phyloP scores from a whole-genome alignment of 2,113 vertebrate genomes.

The Thamnaconus septentrionalis region DNA sequence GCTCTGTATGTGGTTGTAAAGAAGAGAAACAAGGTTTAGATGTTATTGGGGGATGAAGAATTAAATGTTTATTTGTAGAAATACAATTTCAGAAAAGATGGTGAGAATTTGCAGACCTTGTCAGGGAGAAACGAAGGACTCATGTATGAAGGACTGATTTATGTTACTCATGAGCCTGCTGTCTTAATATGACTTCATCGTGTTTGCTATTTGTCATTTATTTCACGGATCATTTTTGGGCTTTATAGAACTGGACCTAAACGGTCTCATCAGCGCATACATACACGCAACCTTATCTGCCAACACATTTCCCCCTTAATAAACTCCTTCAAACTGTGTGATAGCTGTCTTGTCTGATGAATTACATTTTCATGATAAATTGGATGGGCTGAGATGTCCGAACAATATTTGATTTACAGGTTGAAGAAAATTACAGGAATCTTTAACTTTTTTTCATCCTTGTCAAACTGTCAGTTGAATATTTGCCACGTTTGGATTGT shows the following conservation, averaged over 20 bases:
- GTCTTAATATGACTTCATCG: conserved; percentile 29
- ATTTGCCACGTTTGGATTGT: too few species aligned
- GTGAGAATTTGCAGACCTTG: conserved; percentile 27
- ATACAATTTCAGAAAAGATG: conserved; percentile 6
- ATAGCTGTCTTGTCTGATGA: conserved; percentile 5
- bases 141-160: conserved; percentile 20
- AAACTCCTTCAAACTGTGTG: conserved; percentile 31
- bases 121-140: conserved; percentile 37
- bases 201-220: conserved; percentile 23
- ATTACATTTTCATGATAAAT: background rate
- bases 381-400: too few species aligned
- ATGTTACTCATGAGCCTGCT: conserved; percentile 17
- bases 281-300: conserved; percentile 8
- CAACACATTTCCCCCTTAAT: conserved; percentile 39
- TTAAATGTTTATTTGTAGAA: conserved; percentile 4
- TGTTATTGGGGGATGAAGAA: conserved; percentile 17
- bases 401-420: too few species aligned
- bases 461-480: too few species aligned
- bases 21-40: conserved; percentile 19
- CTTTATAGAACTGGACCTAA: too few species aligned
- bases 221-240: conserved; percentile 20
- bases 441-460: too few species aligned
- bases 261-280: conserved; percentile 14
- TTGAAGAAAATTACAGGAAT: too few species aligned
- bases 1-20: conserved; percentile 30